phyloP scores from a whole-genome alignment of 2,888 invertebrate species.

The Ethmia dodecea region DNA sequence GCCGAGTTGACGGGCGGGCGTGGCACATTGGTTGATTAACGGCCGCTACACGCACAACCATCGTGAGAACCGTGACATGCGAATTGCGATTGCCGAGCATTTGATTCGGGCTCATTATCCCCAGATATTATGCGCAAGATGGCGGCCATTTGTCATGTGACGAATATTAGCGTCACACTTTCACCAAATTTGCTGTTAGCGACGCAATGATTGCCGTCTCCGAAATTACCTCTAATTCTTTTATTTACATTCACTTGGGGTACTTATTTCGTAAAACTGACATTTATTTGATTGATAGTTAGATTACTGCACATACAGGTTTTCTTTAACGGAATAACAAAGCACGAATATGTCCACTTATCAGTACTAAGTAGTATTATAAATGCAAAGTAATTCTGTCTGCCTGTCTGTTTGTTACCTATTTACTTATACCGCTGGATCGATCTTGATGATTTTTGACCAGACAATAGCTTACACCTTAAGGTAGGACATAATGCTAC shows the following conservation, averaged over 20 bases:
- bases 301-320: conserved; percentile 24
- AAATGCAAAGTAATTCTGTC: no score
- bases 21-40: conserved; percentile 29
- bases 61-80: conserved; percentile 49
- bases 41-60: conserved; percentile 32
- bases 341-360: no score
- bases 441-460: no score
- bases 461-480: no score
- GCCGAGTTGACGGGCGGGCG: conserved; percentile 24
- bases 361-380: no score
- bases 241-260: conserved; percentile 34
- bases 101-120: conserved; percentile 54
- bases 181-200: conserved; percentile 62
- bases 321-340: no score
- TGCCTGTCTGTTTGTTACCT: no score
- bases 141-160: conserved; percentile 65
- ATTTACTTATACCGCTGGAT: no score
- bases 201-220: conserved; percentile 39
- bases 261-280: conserved; percentile 16
- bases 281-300: conserved; percentile 24
- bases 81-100: conserved; percentile 49
- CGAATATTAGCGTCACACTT: conserved; percentile 69
- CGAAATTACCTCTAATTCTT: conserved; percentile 44
- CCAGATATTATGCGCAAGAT: conserved; percentile 40
- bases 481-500: no score